Evolutionary conservation across 2,113 vertebrate genomes (phyloP).

Genomic region (Tylochromis polylepis): DNA sequence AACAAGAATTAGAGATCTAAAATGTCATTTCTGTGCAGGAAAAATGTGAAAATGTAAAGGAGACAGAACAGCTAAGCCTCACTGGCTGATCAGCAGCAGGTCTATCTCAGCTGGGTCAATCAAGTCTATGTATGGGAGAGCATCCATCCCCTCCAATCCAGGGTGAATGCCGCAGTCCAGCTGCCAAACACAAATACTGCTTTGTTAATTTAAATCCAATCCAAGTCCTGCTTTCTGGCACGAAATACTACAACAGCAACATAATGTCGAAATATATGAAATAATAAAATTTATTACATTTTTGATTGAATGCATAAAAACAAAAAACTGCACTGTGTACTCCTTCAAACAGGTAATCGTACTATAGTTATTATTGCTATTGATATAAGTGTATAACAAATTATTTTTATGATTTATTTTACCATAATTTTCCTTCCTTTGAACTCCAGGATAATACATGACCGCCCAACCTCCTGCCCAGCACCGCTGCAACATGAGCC

Average conservation of each 20-base stretch:
- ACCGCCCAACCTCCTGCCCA: constrained; percentile 95
- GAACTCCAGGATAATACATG: constrained; percentile 97
- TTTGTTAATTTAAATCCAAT: not conserved
- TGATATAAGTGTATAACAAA: not conserved
- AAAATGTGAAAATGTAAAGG: not conserved
- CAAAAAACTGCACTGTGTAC: not conserved
- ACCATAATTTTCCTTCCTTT: constrained; percentile 99
- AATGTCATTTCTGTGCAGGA: not conserved
- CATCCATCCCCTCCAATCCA: constrained; percentile 96
- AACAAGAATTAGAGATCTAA: not conserved
- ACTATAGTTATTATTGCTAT: not conserved
- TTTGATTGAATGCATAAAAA: not conserved
- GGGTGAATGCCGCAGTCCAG: constrained; percentile 98
- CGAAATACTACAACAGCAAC: not conserved
- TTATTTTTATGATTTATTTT: not conserved
- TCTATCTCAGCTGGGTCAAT: constrained; percentile 98
- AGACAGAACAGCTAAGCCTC: constrained; percentile 57
- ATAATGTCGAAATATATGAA: not conserved
- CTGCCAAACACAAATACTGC: constrained; percentile 59
- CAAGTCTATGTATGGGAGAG: constrained; percentile 94
- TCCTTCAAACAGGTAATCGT: not conserved
- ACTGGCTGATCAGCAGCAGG: constrained; percentile 97
- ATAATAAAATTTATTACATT: not conserved
- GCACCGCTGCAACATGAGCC: constrained; percentile 78
- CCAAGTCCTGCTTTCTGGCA: not conserved